phyloP scores from a whole-genome alignment of 2,888 invertebrate species.

The Tuta absoluta region DNA sequence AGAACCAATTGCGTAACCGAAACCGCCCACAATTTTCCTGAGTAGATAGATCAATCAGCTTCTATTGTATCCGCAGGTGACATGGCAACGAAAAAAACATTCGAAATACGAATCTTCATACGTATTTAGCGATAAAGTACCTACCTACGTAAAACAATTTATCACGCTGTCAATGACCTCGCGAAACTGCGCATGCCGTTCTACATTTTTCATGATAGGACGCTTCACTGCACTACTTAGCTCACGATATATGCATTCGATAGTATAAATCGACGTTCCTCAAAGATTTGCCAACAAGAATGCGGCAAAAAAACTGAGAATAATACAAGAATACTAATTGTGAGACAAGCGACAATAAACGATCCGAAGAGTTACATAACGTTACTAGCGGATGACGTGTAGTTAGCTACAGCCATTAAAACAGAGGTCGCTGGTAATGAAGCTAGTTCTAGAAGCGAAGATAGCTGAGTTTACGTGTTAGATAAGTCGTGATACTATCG shows the following conservation, averaged over 20 bases:
- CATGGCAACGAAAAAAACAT: slow-evolving; percentile 6
- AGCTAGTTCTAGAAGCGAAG: slow-evolving; percentile 23
- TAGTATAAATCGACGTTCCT: not conserved
- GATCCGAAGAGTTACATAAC: slow-evolving; percentile 14
- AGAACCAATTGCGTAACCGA: not conserved
- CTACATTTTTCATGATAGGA: slow-evolving; percentile 48
- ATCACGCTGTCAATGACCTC: slow-evolving; percentile 65
- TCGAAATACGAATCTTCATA: not conserved
- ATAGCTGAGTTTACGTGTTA: slow-evolving; percentile 14
- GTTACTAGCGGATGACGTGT: slow-evolving; percentile 8
- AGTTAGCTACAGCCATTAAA: slow-evolving; percentile 11
- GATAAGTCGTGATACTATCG: slow-evolving; percentile 10
- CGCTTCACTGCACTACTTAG: slow-evolving; percentile 43
- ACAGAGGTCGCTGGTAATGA: slow-evolving; percentile 21
- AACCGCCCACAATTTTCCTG: not conserved
- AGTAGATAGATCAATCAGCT: too few species aligned
- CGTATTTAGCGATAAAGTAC: slow-evolving; percentile 30
- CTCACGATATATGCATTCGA: slow-evolving; percentile 12
- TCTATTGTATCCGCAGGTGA: not conserved
- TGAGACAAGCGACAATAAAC: slow-evolving; percentile 2
- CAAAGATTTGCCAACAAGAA: slow-evolving; percentile 7
- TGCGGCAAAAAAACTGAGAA: slow-evolving; percentile 1
- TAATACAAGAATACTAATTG: slow-evolving; percentile 14
- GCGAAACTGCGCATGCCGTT: slow-evolving; percentile 49
- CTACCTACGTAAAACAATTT: slow-evolving; percentile 44